These are phyloP conservation scores for Pristiophorus japonicus DNA, from an alignment of 2,113 vertebrate genomes.

Conservation along the genomic window DNA sequence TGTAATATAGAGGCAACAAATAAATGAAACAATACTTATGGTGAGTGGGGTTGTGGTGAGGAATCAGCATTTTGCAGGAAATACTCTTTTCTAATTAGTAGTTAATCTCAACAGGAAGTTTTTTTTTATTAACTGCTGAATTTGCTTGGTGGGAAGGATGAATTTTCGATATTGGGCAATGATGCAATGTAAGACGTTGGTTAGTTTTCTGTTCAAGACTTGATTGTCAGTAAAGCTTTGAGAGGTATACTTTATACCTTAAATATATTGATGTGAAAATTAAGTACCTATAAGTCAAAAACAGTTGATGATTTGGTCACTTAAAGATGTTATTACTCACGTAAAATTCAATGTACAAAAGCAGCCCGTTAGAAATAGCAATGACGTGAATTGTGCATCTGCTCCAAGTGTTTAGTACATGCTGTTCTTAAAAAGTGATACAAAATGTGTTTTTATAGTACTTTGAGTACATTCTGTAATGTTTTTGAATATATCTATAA, in stretches of 20 bases:
- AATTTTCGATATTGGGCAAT: not conserved
- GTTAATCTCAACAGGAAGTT: not conserved
- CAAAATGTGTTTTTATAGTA: not conserved
- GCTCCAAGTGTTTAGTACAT: slow-evolving; percentile 13
- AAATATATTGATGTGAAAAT: not conserved
- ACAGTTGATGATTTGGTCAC: not conserved
- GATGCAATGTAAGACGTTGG: not conserved
- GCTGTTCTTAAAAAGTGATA: slow-evolving; percentile 23
- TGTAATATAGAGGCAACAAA: not conserved
- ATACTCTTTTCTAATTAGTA: not conserved
- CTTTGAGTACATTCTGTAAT: not conserved
- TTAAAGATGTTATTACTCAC: not conserved
- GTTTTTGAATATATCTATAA: not conserved
- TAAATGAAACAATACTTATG: not conserved
- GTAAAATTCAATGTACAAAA: not conserved
- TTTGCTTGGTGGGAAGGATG: not conserved
- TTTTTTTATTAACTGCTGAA: not conserved
- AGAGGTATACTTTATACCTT: not conserved
- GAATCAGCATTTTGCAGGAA: not conserved
- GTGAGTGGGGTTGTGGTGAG: not conserved
- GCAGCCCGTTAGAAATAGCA: not conserved
- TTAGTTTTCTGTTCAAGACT: not conserved
- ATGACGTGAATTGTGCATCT: not conserved
- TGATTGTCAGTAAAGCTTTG: not conserved
- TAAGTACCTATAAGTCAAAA: not conserved